Evolutionary conservation across 2,113 vertebrate species (phyloP).

Genomic region (Hoplias malabaricus): DNA sequence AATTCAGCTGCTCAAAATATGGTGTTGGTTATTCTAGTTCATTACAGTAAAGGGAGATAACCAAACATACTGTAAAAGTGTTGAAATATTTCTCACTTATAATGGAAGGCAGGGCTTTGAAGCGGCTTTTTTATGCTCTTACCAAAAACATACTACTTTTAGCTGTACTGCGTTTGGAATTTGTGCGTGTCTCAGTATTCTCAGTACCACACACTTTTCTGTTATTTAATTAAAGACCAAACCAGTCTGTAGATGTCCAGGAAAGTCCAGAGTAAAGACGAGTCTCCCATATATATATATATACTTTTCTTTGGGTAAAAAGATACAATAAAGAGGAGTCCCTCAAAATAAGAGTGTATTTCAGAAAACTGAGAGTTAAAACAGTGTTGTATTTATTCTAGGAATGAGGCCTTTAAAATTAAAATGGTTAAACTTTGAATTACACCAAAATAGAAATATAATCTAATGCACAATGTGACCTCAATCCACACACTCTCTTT

Average conservation of each 20-base stretch:
- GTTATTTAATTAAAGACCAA: not conserved
- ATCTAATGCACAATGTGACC: constrained; percentile 37
- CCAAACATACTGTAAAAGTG: not conserved
- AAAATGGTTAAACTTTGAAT: constrained; percentile 17
- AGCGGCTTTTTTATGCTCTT: not conserved
- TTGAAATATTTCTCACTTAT: not conserved
- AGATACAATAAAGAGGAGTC: not conserved
- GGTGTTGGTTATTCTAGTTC: not conserved
- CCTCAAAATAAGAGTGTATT: not conserved
- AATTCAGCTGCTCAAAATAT: not conserved
- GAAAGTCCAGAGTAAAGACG: not conserved
- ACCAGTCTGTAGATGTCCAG: constrained; percentile 2
- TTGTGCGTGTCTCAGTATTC: not conserved
- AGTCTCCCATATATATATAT: not conserved
- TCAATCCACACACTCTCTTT: constrained; percentile 46
- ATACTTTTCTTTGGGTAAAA: not conserved
- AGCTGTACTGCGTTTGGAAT: not conserved
- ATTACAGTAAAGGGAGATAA: not conserved
- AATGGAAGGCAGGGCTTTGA: not conserved
- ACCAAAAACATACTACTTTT: not conserved
- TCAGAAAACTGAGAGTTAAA: not conserved
- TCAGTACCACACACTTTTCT: not conserved
- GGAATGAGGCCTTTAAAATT: not conserved
- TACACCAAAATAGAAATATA: constrained; percentile 43
- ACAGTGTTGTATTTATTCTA: not conserved